Conservation (phyloP, 2,113 vertebrate species). For the Neotoma lepida region DNA sequence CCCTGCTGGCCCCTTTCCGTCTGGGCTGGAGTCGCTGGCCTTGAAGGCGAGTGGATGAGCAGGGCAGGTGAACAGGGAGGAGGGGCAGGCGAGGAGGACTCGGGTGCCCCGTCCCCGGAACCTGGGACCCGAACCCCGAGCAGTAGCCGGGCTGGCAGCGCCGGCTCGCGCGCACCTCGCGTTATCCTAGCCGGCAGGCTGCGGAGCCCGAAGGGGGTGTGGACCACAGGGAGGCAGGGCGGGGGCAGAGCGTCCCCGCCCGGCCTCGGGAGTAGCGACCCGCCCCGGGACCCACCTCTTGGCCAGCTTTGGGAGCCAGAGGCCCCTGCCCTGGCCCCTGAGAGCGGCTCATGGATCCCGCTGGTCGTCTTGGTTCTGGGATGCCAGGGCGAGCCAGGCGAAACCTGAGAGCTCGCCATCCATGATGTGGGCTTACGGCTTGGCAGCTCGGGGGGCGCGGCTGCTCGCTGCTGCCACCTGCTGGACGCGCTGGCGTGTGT, state of each 20-base stretch:
- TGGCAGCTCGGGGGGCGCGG: constrained; percentile 57
- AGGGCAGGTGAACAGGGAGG: constrained; percentile 63
- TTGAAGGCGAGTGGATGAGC: constrained; percentile 41
- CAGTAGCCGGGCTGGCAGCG: not conserved
- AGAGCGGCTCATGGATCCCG: constrained; percentile 64
- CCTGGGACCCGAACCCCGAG: not conserved
- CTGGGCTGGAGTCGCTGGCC: constrained; percentile 61
- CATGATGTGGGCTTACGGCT: constrained; percentile 62
- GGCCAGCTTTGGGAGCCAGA: constrained; percentile 73
- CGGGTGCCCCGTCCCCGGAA: not conserved
- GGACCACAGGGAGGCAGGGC: constrained; percentile 64
- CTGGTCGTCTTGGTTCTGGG: constrained; percentile 24
- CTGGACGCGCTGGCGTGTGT: constrained; percentile 63
- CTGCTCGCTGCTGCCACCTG: constrained; percentile 73
- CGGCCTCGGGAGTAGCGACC: constrained; percentile 48
- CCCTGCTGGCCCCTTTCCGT: constrained; percentile 41
- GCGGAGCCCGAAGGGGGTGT: constrained; percentile 62
- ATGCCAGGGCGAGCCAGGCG: constrained; percentile 61
- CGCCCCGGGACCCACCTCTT: constrained; percentile 72
- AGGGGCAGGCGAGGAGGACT: not conserved
- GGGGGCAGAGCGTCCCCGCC: constrained; percentile 70
- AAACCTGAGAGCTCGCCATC: constrained; percentile 50
- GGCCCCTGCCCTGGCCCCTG: constrained; percentile 66
- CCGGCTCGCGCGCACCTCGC: not conserved
- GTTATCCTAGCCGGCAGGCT: not conserved